Conservation (phyloP, 2,113 vertebrate species). For the Microcebus tavaratra region DNA sequence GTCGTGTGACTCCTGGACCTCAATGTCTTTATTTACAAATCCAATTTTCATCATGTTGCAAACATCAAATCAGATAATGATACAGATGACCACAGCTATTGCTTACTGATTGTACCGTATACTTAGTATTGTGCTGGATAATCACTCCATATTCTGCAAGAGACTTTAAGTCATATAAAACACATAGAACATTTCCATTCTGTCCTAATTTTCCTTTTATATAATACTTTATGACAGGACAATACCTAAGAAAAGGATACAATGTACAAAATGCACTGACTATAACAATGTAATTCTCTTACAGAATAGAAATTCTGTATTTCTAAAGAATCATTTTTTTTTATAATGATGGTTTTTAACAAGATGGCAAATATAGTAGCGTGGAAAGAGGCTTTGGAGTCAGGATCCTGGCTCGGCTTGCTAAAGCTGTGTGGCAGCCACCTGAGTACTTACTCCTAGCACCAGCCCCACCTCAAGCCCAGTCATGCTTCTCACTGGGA, state of each 20-base stretch:
- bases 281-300: not conserved
- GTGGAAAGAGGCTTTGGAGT: not conserved
- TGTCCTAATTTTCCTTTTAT: not conserved
- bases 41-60: not conserved
- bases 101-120: no score
- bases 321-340: not conserved
- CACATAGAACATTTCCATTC: not conserved
- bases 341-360: not conserved
- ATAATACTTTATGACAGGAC: not conserved
- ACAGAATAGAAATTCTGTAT: not conserved
- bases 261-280: not conserved
- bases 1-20: not conserved
- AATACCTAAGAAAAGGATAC: not conserved
- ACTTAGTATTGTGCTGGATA: no score
- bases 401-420: not conserved
- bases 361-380: not conserved
- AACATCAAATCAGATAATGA: not conserved
- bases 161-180: not conserved
- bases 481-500: not conserved
- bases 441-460: rapidly evolving
- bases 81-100: no score
- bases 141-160: not conserved
- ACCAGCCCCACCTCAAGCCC: not conserved
- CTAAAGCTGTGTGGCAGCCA: not conserved
- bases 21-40: not conserved